phyloP scores from a whole-genome alignment of 2,113 vertebrate genomes.

The Gymnogyps californianus region DNA sequence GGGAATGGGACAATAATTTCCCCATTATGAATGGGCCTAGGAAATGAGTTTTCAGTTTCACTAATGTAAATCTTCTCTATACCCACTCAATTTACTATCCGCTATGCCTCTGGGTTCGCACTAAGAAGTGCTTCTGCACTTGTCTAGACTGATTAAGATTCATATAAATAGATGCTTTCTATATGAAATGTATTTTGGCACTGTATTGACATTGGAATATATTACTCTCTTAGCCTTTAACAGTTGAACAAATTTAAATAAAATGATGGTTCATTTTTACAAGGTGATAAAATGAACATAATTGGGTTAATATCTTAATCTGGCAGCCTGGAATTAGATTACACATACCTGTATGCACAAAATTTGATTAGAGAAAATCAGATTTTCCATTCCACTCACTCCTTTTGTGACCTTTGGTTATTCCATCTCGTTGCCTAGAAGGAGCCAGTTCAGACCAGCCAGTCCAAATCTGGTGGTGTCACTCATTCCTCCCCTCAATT shows the following conservation, averaged over 20 bases:
- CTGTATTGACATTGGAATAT: constrained; percentile 64
- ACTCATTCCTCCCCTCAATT: background rate
- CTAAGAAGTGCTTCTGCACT: constrained; percentile 56
- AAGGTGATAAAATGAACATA: constrained; percentile 66
- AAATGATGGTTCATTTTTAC: constrained; percentile 64
- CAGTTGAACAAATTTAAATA: constrained; percentile 70
- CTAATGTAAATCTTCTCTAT: constrained; percentile 48
- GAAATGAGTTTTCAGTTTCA: constrained; percentile 67
- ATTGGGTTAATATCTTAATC: constrained; percentile 73
- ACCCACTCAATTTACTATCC: constrained; percentile 64
- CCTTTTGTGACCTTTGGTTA: constrained; percentile 8
- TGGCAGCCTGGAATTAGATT: constrained; percentile 61
- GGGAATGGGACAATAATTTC: constrained; percentile 67
- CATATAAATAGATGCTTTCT: constrained; percentile 71
- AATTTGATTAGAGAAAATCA: constrained; percentile 43
- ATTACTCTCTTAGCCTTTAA: constrained; percentile 67
- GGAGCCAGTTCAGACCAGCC: background rate
- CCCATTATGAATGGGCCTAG: constrained; percentile 53
- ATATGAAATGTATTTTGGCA: constrained; percentile 65
- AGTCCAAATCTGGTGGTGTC: background rate
- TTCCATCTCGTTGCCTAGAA: background rate
- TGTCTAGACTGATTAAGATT: constrained; percentile 65
- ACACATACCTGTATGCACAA: constrained; percentile 14
- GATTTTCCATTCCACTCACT: constrained; percentile 13
- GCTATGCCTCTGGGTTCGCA: constrained; percentile 60